Evolutionary conservation across 2,113 vertebrate genomes (phyloP).

Genomic region (Anser cygnoides): DNA sequence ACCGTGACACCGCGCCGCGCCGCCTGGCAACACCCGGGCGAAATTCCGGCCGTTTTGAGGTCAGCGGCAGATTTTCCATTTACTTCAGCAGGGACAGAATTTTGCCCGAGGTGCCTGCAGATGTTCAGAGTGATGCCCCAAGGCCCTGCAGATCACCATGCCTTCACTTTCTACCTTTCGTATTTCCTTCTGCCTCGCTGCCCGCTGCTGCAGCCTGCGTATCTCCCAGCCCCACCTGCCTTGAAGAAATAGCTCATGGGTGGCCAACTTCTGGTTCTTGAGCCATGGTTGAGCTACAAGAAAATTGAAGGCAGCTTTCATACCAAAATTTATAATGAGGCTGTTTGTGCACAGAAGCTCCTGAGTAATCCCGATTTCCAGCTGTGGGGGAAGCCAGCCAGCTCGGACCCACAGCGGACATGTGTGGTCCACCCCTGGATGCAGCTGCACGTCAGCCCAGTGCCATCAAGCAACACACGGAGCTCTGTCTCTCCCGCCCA

Average conservation of each 20-base stretch:
- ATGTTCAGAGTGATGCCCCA: conserved; percentile 34
- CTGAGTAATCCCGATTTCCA: not conserved
- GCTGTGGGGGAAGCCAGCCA: not conserved
- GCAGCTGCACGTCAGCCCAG: not conserved
- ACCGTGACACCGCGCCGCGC: accelerated
- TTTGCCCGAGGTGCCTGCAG: conserved; percentile 48
- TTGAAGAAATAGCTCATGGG: not conserved
- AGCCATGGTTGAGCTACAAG: not conserved
- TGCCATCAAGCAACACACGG: not conserved
- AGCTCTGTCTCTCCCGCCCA: not conserved
- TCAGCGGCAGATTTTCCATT: not conserved
- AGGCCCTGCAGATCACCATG: not conserved
- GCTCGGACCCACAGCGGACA: not conserved
- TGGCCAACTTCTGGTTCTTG: not conserved
- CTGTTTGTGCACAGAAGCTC: not conserved
- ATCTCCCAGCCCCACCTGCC: not conserved
- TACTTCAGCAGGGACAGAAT: not conserved
- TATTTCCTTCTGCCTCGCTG: not conserved
- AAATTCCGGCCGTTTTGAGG: not conserved
- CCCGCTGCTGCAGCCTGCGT: accelerated
- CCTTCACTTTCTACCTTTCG: not conserved
- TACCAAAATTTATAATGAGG: not conserved
- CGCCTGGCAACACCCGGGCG: accelerated
- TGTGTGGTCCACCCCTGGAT: not conserved
- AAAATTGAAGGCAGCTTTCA: not conserved